These are phyloP conservation scores for Spea multiplicata DNA, from an alignment of 2,113 vertebrate genomes.

Conservation along the genomic window DNA sequence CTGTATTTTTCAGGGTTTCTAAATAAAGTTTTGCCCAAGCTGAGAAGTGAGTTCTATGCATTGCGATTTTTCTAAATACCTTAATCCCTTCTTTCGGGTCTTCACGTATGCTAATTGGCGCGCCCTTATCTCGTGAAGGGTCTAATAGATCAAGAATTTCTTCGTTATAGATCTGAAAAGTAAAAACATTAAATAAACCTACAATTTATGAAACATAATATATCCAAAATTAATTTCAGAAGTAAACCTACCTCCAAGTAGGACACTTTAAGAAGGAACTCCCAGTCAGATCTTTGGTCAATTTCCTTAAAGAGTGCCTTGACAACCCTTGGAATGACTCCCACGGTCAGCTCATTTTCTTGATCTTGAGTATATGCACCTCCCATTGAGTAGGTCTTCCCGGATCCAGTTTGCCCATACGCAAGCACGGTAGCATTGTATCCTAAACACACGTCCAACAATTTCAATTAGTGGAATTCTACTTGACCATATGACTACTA, in stretches of 20 bases:
- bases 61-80: slow-evolving; percentile 59
- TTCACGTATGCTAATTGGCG: slow-evolving; percentile 83
- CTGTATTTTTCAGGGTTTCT: too few species aligned
- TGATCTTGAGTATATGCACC: slow-evolving; percentile 85
- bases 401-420: slow-evolving; percentile 93
- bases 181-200: neutral
- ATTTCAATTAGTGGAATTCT: neutral
- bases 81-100: slow-evolving; percentile 96
- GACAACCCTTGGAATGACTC: slow-evolving; percentile 91
- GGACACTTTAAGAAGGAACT: slow-evolving; percentile 80
- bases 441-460: slow-evolving; percentile 63
- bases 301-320: slow-evolving; percentile 78
- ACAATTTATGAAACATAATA: neutral
- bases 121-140: slow-evolving; percentile 74
- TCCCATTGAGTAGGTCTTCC: slow-evolving; percentile 96
- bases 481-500: too few species aligned
- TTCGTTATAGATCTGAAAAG: slow-evolving; percentile 89
- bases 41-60: too few species aligned
- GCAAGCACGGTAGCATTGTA: slow-evolving; percentile 93
- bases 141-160: slow-evolving; percentile 89
- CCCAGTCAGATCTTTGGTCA: slow-evolving; percentile 69
- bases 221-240: slow-evolving; percentile 7
- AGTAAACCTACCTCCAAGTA: slow-evolving; percentile 83
- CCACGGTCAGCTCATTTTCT: slow-evolving; percentile 80
- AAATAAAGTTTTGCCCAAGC: too few species aligned